Base-by-base conservation (phyloP, 2,113 vertebrate species). In the Pseudorhombus dupliciocellatus region DNA sequence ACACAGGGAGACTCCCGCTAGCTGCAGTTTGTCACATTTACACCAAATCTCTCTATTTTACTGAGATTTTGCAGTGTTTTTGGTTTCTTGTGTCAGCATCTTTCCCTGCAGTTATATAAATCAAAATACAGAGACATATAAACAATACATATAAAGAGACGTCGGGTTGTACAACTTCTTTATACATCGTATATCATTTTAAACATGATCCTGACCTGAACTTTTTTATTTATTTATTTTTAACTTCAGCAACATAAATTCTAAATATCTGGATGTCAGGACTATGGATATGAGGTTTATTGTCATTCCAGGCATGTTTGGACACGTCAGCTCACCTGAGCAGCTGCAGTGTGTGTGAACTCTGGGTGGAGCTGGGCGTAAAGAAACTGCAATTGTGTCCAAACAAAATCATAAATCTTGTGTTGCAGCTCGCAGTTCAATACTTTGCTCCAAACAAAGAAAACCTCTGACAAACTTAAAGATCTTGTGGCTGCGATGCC, bases 231-330 rank as follows among this genome's bases (percentile, higher is more conserved):
- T 10, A 18, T 15, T 2, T 65, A 3, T 58, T 52, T 6, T 62
- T 10, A 54, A 42, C 30, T 7, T 24, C 2, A 70, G 2, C 15
- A 30, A 37, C 7, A 46, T 48, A 4, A 20, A 30, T 20, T 26
- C 16, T 53, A 53, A 50, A 50, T 50, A 53, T 53, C 26, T 70
- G 7, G 5, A 12, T 70, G 40, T 68, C 44, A 6, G 30, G 4
- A 42, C 52, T 21, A 52, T 7, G 0, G 3, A 53, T 70, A 44
- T 24, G 24, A 16, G 12, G 12, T 54, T 75, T 67, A 11, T 73
- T 74, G 75, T 74, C 66, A 82, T 81, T 87, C 78, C 84, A 34
- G 46, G 51, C 89, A 15, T 81, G 91, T 79, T 15, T 1, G 11
- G 75, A 22, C 85, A 70, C 16, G 81, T 84, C 57, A 57, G 37